Percentiles rank a stretch among this genome's conserved stretches.
These are phyloP conservation scores for Leptodactylus fallax DNA, from an alignment of 2,797 vertebrate genomes.

Conservation along the genomic window DNA sequence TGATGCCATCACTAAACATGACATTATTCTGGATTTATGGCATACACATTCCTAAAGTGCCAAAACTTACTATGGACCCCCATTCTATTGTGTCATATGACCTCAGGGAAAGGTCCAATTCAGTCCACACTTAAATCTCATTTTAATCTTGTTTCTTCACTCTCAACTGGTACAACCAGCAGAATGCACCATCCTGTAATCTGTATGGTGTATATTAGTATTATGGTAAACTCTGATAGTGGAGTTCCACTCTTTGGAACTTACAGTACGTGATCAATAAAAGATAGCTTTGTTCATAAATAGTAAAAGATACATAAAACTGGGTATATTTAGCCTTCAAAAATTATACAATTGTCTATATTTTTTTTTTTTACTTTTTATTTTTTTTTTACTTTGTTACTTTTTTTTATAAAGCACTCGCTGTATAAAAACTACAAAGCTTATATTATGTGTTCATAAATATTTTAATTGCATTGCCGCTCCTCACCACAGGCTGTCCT, in stretches of 20 bases:
- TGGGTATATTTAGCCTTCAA: not conserved
- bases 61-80: no score
- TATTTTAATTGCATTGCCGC: slow-evolving; percentile 53
- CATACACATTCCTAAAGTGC: no score
- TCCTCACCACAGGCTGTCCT: slow-evolving; percentile 35
- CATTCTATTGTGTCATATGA: no score
- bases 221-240: not conserved
- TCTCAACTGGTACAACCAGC: not conserved
- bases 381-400: not conserved
- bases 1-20: no score
- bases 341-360: not conserved
- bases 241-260: no score
- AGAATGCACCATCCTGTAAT: not conserved
- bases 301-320: not conserved
- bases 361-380: not conserved
- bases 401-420: slow-evolving; percentile 10
- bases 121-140: no score
- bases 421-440: slow-evolving; percentile 42
- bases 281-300: not conserved
- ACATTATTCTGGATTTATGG: no score
- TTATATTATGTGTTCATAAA: slow-evolving; percentile 53
- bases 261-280: not conserved
- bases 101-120: no score
- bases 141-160: not conserved
- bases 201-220: no score